phyloP scores from a whole-genome alignment of 2,113 vertebrate genomes.

The Seriola quinqueradiata region DNA sequence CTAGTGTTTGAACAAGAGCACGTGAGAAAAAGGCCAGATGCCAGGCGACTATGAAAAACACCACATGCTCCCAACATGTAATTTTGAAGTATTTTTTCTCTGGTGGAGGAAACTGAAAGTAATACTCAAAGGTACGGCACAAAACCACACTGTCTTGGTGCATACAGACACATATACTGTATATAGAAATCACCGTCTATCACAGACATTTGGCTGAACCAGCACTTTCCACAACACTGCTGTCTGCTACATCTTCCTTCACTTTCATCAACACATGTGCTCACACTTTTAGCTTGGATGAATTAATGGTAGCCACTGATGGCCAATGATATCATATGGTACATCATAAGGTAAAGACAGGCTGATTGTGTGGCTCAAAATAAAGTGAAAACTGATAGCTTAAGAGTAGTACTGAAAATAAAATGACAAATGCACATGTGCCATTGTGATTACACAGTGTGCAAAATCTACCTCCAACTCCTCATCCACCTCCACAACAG shows the following conservation, averaged over 20 bases:
- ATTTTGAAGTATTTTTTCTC: constrained; percentile 21
- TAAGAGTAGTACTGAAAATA: too few relatives aligned
- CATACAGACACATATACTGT: neutral
- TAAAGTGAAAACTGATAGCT: neutral
- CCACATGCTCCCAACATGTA: neutral
- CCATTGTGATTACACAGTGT: neutral
- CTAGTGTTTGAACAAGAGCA: constrained; percentile 42
- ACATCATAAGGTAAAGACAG: neutral
- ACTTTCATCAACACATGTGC: neutral
- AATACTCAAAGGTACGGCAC: neutral
- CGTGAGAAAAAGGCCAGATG: constrained; percentile 19
- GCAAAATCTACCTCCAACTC: neutral
- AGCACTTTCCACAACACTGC: neutral
- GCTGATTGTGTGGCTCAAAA: neutral
- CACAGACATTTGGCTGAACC: neutral
- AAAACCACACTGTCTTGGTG: neutral
- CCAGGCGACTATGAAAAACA: constrained; percentile 3
- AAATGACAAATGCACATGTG: neutral
- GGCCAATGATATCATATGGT: neutral
- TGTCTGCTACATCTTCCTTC: neutral
- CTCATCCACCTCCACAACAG: neutral
- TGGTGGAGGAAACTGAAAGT: neutral
- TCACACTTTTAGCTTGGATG: too few relatives aligned
- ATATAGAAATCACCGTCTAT: neutral
- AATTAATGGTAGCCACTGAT: too few relatives aligned